A percentile compares a stretch with the other conserved stretches of the same genome.
Evolutionary conservation across 2,888 invertebrate species (phyloP).

Genomic region (Sturmia bella): DNA sequence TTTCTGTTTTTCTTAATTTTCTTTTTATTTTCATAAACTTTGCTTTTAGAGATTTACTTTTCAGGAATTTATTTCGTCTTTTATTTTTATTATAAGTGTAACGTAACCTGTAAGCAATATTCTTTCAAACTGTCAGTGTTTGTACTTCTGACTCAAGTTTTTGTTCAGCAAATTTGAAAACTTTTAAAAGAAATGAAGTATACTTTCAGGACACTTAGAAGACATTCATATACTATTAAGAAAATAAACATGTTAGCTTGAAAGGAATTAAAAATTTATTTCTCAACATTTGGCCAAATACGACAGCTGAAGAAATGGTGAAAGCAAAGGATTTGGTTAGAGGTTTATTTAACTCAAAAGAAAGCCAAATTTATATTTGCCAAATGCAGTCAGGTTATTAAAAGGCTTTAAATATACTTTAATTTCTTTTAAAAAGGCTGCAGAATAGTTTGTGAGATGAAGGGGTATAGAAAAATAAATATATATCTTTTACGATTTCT

Average conservation of each 20-base stretch:
- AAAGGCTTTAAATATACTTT: neutral
- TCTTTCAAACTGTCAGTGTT: neutral
- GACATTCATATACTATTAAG: neutral
- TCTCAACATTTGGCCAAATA: neutral
- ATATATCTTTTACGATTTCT: neutral
- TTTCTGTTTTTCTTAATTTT: too few species aligned
- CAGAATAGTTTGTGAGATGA: neutral
- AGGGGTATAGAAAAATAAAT: neutral
- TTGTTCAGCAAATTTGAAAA: neutral
- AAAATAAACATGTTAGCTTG: slow-evolving; percentile 4
- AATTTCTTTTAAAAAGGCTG: neutral
- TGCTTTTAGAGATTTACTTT: too few species aligned
- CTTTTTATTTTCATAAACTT: too few species aligned
- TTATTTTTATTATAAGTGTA: neutral
- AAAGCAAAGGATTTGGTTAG: too few species aligned
- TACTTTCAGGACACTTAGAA: slow-evolving; percentile 8
- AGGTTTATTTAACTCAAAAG: too few species aligned
- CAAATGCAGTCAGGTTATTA: neutral
- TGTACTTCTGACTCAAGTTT: neutral
- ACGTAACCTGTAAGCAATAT: neutral
- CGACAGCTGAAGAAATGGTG: too few species aligned
- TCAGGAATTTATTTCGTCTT: neutral
- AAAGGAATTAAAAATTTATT: neutral
- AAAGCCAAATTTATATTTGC: neutral
- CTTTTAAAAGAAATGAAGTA: slow-evolving; percentile 20